These are phyloP conservation scores for Allacma fusca DNA, from an alignment of 2,888 invertebrate species.

Conservation along the genomic window DNA sequence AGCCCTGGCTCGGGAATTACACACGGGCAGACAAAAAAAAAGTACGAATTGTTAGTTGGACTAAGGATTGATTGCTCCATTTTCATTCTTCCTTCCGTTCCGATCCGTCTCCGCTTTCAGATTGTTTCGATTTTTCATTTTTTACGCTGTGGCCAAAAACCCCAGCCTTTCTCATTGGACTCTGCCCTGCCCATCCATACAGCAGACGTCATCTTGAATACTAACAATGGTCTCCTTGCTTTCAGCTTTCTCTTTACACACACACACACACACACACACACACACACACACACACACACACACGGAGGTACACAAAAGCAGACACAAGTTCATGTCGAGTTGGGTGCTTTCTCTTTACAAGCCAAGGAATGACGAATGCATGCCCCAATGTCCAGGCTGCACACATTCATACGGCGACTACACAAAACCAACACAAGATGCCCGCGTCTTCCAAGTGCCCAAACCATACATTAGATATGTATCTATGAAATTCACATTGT, in stretches of 20 bases:
- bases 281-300: background rate
- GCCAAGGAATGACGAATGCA: too few species aligned
- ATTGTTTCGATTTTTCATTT: conserved; percentile 27
- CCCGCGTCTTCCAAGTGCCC: too few species aligned
- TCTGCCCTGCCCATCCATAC: conserved; percentile 4
- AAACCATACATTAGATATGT: too few species aligned
- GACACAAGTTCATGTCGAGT: too few species aligned
- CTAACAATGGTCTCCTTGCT: conserved; percentile 16
- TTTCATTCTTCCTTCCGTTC: conserved; percentile 26
- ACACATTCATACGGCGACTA: too few species aligned
- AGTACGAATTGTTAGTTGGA: background rate
- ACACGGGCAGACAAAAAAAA: background rate
- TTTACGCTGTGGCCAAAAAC: background rate
- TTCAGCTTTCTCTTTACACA: background rate
- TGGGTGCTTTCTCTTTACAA: too few species aligned
- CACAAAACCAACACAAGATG: too few species aligned
- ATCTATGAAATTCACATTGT: too few species aligned
- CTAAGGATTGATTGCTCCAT: conserved; percentile 21
- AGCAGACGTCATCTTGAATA: conserved; percentile 3
- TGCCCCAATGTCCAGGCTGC: too few species aligned
- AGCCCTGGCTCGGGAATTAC: background rate
- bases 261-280: background rate
- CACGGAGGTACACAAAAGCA: background rate
- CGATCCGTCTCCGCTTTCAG: conserved; percentile 26
- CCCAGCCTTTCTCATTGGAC: conserved; percentile 11